Conservation (phyloP, 2,797 vertebrate genomes). For the Micropoecilia bifurca region DNA sequence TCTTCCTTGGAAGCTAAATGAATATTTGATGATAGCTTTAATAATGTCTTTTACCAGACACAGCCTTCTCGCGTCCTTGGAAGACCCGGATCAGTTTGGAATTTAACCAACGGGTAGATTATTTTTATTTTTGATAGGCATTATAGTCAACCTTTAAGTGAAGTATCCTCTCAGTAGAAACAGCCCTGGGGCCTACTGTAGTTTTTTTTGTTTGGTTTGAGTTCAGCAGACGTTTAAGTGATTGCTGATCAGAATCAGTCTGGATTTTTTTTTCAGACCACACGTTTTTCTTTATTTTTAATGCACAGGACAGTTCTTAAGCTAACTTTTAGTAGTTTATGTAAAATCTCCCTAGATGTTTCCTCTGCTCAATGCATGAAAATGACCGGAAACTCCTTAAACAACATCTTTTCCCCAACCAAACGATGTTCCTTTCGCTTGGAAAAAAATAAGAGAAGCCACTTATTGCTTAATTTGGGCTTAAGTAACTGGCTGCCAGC, state of each 20-base stretch:
- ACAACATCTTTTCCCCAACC: too few species aligned
- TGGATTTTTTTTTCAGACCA: background rate
- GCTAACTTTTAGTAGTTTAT: background rate
- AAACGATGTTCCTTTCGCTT: too few species aligned
- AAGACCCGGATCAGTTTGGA: background rate
- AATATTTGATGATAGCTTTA: constrained; percentile 26
- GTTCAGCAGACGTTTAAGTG: background rate
- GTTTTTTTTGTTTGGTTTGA: background rate
- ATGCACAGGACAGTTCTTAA: background rate
- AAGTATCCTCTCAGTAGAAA: background rate
- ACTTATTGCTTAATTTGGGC: background rate
- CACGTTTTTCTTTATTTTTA: background rate
- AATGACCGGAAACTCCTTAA: too few species aligned
- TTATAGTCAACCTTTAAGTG: background rate
- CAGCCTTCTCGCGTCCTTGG: background rate
- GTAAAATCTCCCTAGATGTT: background rate
- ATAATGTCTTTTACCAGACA: constrained; percentile 4
- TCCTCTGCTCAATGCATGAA: background rate
- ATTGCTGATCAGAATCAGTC: background rate
- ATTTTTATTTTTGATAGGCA: background rate
- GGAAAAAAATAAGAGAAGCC: background rate
- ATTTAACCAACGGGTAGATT: background rate
- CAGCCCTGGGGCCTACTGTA: too few species aligned
- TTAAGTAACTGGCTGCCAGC: background rate
- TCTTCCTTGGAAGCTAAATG: constrained; percentile 38